These are phyloP conservation scores for Recurvirostra avosetta DNA, from an alignment of 2,113 vertebrate genomes.

Conservation along the genomic window DNA sequence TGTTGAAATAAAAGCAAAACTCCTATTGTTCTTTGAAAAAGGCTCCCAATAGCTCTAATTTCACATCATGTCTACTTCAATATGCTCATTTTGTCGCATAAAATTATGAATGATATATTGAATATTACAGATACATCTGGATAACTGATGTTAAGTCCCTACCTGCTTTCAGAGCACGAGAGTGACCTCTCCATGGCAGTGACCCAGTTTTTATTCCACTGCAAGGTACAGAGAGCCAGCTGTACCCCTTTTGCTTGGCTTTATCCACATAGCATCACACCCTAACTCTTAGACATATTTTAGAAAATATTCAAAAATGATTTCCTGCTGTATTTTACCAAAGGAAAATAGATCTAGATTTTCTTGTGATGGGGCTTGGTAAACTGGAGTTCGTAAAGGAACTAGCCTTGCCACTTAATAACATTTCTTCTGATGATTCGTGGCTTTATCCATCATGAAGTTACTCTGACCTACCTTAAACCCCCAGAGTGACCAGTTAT, in stretches of 20 bases:
- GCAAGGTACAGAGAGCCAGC: not conserved
- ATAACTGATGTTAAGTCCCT: not conserved
- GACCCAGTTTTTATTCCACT: not conserved
- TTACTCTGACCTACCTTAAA: not conserved
- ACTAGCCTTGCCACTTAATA: not conserved
- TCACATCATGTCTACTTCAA: constrained; percentile 6
- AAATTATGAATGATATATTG: not conserved
- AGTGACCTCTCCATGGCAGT: not conserved
- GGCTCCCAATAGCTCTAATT: not conserved
- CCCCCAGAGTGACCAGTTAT: not conserved
- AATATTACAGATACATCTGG: constrained; percentile 6
- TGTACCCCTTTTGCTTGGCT: not conserved
- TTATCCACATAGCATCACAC: not conserved
- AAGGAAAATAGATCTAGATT: not conserved
- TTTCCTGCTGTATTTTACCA: constrained; percentile 12
- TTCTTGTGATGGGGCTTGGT: not conserved
- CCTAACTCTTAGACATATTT: not conserved
- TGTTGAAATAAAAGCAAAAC: constrained; percentile 34
- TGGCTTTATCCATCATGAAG: not conserved
- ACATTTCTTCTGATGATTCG: not conserved
- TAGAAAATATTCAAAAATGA: not conserved
- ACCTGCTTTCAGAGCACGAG: not conserved
- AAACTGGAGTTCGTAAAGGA: not conserved
- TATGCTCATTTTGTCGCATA: not conserved
- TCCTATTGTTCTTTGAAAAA: constrained; percentile 4